phyloP scores from a whole-genome alignment of 2,888 invertebrate genomes.

The Celastrina argiolus region DNA sequence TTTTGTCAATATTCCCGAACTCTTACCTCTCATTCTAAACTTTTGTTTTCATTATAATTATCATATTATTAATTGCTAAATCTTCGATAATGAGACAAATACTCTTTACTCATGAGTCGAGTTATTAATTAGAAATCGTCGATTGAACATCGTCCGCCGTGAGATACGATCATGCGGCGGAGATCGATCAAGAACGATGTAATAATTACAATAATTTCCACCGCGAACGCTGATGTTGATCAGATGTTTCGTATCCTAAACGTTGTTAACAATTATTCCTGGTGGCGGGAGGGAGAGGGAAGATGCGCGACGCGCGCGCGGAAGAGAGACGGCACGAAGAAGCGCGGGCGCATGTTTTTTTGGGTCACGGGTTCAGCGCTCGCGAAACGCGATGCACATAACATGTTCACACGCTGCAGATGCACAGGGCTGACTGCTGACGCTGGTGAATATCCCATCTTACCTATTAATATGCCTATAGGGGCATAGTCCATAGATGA shows the following conservation, averaged over 20 bases:
- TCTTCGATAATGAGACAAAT: not conserved
- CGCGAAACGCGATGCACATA: slow-evolving; percentile 38
- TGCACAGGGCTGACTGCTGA: slow-evolving; percentile 16
- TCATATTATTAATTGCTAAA: not conserved
- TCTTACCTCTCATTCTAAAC: not conserved
- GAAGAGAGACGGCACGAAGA: slow-evolving; percentile 29
- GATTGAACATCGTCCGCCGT: not conserved
- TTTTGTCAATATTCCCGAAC: not conserved
- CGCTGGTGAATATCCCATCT: not conserved
- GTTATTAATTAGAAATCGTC: not conserved
- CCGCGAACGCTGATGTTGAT: slow-evolving; percentile 11
- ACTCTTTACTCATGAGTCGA: not conserved
- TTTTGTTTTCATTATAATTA: not conserved
- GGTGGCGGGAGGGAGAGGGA: slow-evolving; percentile 23
- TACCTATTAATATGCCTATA: no score
- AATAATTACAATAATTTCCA: slow-evolving; percentile 8
- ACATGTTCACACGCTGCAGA: slow-evolving; percentile 22
- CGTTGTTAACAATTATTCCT: slow-evolving; percentile 27
- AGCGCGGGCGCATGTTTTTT: slow-evolving; percentile 44
- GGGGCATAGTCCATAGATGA: no score
- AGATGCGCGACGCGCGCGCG: not conserved
- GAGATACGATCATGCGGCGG: no score
- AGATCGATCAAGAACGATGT: not conserved
- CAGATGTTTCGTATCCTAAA: slow-evolving; percentile 23
- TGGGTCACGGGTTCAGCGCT: slow-evolving; percentile 49